Evolutionary conservation across 2,888 invertebrate species (phyloP), one percentile per base, ranked within the genome.

Genomic region (Congeria kusceri): DNA sequence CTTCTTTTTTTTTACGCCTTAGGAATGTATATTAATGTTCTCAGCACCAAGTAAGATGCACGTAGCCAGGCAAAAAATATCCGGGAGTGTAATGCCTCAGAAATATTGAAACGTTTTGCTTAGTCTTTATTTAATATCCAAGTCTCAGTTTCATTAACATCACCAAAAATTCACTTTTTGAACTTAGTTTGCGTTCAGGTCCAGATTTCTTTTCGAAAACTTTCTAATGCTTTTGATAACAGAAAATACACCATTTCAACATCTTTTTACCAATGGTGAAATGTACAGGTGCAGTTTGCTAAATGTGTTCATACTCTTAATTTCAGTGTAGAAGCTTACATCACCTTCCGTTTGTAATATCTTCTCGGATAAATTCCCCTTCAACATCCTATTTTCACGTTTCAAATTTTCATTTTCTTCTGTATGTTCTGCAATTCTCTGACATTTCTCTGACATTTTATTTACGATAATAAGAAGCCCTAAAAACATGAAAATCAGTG

Each of bases 301-400:
- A 71, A 80, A 80, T 2, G 74, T 20, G 3, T 5, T 13, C 61
- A 61, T 77, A 0, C 20, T 47, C 5, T 23, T 3, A 3, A 83
- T 25, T 13, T 80, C 77, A 29, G 80, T 80, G 32, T 58, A 66
- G 29, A 83, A 80, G n/a, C n/a, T 77, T 3, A 77, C 69, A 66
- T 75, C 72, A 7, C 32, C 46, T 47, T 77, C 83, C 4, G 53
- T 74, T 59, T 61, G 68, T 25, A 79, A 46, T 1, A 83, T 58
- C 2, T 64, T 66, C 2, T 79, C 71, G 9, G 32, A 20, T 28
- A 20, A 27, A 27, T 32, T 32, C 25, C 5, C 9, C 49, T 44
- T 62, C 39, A 63, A 39, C 7, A 29, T 18, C 2, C 28, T 13
- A 11, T 44, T 44, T 44, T 62, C 44, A 4, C 1, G 15, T 44